Evolutionary conservation across 2,113 vertebrate species (phyloP).

Genomic region (Tinamus guttatus): DNA sequence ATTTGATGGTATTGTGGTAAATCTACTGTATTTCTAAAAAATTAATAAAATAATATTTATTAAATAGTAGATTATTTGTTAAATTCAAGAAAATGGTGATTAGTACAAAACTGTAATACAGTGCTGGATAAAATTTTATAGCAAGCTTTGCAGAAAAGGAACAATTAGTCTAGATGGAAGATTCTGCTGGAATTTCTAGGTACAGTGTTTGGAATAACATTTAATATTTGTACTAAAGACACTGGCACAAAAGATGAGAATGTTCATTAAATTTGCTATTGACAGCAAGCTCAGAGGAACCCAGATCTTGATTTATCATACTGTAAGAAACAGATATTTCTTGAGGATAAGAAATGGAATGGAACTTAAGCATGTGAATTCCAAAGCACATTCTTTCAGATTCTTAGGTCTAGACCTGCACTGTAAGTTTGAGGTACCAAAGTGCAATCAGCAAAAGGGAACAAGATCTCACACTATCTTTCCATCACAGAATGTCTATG

Average conservation of each 20-base stretch:
- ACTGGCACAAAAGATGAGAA: background rate
- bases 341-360: background rate
- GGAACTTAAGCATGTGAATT: background rate
- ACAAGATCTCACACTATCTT: background rate
- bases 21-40: background rate
- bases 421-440: background rate
- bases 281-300: background rate
- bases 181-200: background rate
- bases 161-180: background rate
- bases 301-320: background rate
- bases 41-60: background rate
- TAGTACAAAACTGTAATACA: background rate
- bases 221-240: background rate
- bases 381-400: background rate
- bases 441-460: background rate
- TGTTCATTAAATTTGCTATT: background rate
- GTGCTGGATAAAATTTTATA: background rate
- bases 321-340: background rate
- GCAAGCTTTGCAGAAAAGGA: background rate
- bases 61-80: background rate
- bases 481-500: background rate
- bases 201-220: background rate
- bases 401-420: background rate
- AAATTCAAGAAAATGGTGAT: background rate
- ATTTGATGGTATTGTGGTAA: background rate